Evolutionary conservation across 2,113 vertebrate species (phyloP), one percentile per base, ranked within the genome.

Genomic region (Sinocyclocheilus rhinocerous): DNA sequence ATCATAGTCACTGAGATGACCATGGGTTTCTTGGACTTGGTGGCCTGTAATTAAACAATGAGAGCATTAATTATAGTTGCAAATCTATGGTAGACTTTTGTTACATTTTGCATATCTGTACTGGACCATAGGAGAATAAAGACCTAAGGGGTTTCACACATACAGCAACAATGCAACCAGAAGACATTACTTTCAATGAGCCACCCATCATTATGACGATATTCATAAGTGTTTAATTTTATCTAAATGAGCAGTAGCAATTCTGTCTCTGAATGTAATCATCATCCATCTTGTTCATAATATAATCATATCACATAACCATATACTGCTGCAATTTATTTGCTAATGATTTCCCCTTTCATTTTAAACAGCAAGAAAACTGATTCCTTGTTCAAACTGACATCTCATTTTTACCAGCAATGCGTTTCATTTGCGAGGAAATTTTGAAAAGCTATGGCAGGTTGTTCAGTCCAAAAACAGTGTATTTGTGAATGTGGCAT

Each of bases 11-110:
- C 94, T 2, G 95, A 94, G 82, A 97, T 93, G 0, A 93, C 89
- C 69, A 98, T 96, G 36, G 94, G 95, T 90, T 96, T 97, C 91
- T 97, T 98, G 22, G 95, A 95, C 90, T 98, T 99, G 87, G 97
- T 97, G 13, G 97, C 97, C 98, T 99, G 87, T 67, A 69, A 88
- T 11, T 16, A 29, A 11, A 82, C 22, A 87, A 20, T 39, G 76
- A 9, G n/a, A 22, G 36, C 0, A 11, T 70, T 18, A 48, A 55
- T 12, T 76, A 63, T 39, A n/a, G 22, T 39, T 26, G 33, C 29
- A 48, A 33, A 55, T 29, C 72, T n/a, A 18, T 76, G n/a, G 33
- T 52, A 67, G 33, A 42, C 6, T 3, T 50, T 10, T 77, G n/a
- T 24, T 55, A 69, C 24, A 55, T 16, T 50, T 67, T 29, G 15